These are phyloP conservation scores for Agrotis exclamationis DNA, from an alignment of 2,888 invertebrate species.

Conservation along the genomic window DNA sequence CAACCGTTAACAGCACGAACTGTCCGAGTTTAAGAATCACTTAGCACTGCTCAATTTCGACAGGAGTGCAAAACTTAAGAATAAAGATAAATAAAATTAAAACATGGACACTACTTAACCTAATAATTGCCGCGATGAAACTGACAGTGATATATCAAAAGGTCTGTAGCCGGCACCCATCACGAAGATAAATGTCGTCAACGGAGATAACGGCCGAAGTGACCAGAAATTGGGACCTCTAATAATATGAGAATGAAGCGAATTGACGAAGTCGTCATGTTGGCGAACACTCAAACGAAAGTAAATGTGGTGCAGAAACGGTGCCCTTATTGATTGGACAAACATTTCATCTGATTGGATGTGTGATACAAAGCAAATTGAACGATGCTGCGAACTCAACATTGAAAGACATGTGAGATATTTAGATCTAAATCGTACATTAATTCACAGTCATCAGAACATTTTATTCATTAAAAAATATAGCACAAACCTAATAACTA, in stretches of 20 bases:
- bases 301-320: conserved; percentile 15
- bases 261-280: conserved; percentile 18
- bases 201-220: conserved; percentile 75
- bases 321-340: conserved; percentile 38
- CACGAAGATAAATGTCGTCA: conserved; percentile 79
- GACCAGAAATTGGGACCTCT: conserved; percentile 62
- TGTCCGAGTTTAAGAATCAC: background rate
- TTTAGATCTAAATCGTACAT: background rate
- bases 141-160: conserved; percentile 62
- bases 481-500: conserved; percentile 1
- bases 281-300: conserved; percentile 16
- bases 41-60: background rate
- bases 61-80: conserved; percentile 2
- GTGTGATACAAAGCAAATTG: conserved; percentile 3
- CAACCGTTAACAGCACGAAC: conserved; percentile 5
- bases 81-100: conserved; percentile 20
- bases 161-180: conserved; percentile 79
- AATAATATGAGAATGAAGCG: conserved; percentile 50
- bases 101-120: conserved; percentile 44
- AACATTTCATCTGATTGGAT: conserved; percentile 24
- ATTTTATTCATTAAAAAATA: background rate
- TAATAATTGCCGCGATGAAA: conserved; percentile 54
- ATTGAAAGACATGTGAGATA: conserved; percentile 8
- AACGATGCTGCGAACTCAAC: background rate
- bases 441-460: background rate